These are phyloP conservation scores for Neocrepidodera transversa DNA, from an alignment of 2,888 invertebrate genomes.

Conservation along the genomic window DNA sequence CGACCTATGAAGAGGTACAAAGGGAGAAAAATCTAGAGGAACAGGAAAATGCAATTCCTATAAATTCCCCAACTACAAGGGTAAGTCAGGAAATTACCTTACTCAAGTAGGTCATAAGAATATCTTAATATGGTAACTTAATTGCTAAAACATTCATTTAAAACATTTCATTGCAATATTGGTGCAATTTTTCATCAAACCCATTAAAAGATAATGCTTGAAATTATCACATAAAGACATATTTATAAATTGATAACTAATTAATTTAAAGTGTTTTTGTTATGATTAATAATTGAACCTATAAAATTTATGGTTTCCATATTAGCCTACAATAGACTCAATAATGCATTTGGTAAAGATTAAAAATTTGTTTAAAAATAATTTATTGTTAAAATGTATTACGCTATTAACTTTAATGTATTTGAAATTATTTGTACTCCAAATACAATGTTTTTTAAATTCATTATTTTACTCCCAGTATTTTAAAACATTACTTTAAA, in stretches of 20 bases:
- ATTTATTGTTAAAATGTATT: too few species aligned
- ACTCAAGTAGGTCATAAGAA: background rate
- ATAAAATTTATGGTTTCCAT: too few species aligned
- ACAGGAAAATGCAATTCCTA: conserved; percentile 58
- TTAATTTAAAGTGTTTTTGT: background rate
- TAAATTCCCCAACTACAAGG: conserved; percentile 41
- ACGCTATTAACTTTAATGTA: too few species aligned
- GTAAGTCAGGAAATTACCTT: conserved; percentile 30
- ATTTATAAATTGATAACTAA: conserved; percentile 1
- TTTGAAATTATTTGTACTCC: too few species aligned
- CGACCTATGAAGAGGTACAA: conserved; percentile 92
- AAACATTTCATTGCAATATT: background rate
- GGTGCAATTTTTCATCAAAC: background rate
- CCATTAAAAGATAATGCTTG: background rate
- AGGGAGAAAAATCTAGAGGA: conserved; percentile 83
- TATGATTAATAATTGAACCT: background rate
- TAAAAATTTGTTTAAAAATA: too few species aligned
- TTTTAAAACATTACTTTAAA: too few species aligned
- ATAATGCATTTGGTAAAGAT: too few species aligned
- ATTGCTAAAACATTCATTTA: background rate
- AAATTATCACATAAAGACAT: background rate
- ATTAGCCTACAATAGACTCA: too few species aligned
- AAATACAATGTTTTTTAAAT: too few species aligned
- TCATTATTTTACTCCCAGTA: too few species aligned
- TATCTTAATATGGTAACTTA: background rate